phyloP scores from a whole-genome alignment of 2,113 vertebrate species.

The Heterotilapia buettikoferi region DNA sequence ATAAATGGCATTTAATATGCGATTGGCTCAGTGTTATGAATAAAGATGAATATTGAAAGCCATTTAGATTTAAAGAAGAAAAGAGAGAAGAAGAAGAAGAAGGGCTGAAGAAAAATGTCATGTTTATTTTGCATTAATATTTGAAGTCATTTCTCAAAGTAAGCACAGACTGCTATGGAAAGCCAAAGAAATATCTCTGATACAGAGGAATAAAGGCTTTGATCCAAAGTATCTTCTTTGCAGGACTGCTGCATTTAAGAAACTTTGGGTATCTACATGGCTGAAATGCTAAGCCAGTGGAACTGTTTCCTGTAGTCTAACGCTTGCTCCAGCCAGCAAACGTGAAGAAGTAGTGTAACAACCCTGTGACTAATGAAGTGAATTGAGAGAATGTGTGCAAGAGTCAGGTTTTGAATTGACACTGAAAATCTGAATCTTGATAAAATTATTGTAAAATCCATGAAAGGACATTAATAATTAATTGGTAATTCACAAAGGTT shows the following conservation, averaged over 20 bases:
- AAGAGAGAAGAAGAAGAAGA: background rate
- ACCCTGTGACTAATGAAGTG: conserved; percentile 66
- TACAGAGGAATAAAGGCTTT: background rate
- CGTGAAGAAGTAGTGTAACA: conserved; percentile 64
- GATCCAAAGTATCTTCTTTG: conserved; percentile 23
- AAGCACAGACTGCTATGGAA: background rate
- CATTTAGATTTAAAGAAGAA: background rate
- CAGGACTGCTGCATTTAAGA: conserved; percentile 9
- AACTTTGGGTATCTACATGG: conserved; percentile 3
- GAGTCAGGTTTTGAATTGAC: background rate
- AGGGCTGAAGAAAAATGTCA: background rate
- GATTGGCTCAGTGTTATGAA: background rate
- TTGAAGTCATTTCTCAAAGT: background rate
- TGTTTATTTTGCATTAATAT: background rate
- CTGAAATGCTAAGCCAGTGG: conserved; percentile 10
- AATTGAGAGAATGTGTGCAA: conserved; percentile 36
- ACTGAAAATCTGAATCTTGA: background rate
- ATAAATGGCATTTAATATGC: background rate
- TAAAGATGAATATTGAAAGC: background rate
- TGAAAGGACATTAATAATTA: background rate
- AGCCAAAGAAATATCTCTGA: conserved; percentile 4
- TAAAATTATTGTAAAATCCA: background rate
- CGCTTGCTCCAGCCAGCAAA: conserved; percentile 72
- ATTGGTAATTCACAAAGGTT: background rate
- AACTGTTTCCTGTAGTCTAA: conserved; percentile 74